Evolutionary conservation across 2,797 vertebrate species (phyloP).

Genomic region (Hozukius guyotensis): DNA sequence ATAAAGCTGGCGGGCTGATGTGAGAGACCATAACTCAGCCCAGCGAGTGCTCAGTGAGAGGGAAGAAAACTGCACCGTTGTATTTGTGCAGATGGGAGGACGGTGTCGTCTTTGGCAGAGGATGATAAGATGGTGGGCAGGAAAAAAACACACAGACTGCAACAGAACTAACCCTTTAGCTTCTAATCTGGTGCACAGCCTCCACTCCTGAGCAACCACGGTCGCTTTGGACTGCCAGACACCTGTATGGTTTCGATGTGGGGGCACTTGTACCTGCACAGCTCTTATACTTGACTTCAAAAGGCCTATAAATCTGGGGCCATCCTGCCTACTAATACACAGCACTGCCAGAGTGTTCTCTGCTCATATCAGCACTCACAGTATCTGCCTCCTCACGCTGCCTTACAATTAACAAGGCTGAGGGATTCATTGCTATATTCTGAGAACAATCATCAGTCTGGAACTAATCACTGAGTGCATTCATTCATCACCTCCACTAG

Average conservation of each 20-base stretch:
- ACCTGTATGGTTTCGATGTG: background rate
- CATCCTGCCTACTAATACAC: background rate
- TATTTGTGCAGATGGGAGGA: conserved; percentile 26
- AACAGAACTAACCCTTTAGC: conserved; percentile 1
- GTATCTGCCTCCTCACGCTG: background rate
- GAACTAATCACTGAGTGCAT: background rate
- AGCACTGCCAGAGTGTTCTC: background rate
- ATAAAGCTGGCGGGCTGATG: conserved; percentile 1
- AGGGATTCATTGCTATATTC: background rate
- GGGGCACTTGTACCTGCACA: background rate
- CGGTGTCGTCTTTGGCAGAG: conserved; percentile 17
- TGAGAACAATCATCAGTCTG: background rate
- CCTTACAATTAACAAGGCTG: background rate
- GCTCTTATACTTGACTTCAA: background rate
- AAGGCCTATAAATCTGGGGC: background rate
- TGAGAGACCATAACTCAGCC: conserved; percentile 13
- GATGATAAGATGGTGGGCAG: conserved; percentile 10
- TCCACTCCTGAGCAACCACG: background rate
- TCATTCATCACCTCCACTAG: conserved; percentile 21
- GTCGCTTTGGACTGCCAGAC: background rate
- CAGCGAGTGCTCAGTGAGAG: conserved; percentile 1
- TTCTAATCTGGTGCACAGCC: background rate
- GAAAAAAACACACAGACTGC: conserved; percentile 1
- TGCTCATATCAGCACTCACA: background rate
- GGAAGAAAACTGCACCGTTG: background rate